These are phyloP conservation scores for Muntiacus reevesi DNA, from an alignment of 2,113 vertebrate species.

Conservation along the genomic window DNA sequence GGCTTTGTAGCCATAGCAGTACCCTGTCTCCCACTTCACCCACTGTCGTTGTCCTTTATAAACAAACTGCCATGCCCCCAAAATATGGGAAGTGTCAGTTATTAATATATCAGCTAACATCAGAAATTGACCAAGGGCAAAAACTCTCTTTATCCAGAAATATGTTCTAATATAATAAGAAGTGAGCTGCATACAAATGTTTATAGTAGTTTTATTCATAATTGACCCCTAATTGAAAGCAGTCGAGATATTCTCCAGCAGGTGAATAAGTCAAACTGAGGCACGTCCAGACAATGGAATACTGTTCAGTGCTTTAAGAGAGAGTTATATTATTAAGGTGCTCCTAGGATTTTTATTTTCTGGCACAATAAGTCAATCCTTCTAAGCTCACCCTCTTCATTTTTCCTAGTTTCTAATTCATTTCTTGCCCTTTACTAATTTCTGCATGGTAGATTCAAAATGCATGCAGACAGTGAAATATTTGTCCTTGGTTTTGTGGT, in stretches of 20 bases:
- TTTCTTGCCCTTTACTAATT: background rate
- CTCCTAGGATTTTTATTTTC: background rate
- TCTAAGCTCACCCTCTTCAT: too few relatives aligned
- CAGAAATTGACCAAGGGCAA: background rate
- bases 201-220: background rate
- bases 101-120: background rate
- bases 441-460: background rate
- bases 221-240: background rate
- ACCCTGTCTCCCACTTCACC: rapidly evolving
- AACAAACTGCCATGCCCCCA: rapidly evolving
- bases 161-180: background rate
- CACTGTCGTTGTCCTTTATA: background rate
- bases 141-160: background rate
- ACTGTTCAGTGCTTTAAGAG: background rate
- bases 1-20: too few relatives aligned
- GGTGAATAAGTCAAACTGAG: background rate
- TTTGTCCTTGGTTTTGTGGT: too few relatives aligned
- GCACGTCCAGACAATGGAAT: background rate
- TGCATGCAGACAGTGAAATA: rapidly evolving
- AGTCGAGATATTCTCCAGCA: background rate
- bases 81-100: background rate
- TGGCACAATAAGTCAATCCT: rapidly evolving
- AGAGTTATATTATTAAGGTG: rapidly evolving
- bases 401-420: background rate
- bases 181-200: background rate